A percentile compares a stretch with the other conserved stretches of the same genome.
Conservation (phyloP, 2,888 invertebrate species). For the Blastobasis adustella region DNA sequence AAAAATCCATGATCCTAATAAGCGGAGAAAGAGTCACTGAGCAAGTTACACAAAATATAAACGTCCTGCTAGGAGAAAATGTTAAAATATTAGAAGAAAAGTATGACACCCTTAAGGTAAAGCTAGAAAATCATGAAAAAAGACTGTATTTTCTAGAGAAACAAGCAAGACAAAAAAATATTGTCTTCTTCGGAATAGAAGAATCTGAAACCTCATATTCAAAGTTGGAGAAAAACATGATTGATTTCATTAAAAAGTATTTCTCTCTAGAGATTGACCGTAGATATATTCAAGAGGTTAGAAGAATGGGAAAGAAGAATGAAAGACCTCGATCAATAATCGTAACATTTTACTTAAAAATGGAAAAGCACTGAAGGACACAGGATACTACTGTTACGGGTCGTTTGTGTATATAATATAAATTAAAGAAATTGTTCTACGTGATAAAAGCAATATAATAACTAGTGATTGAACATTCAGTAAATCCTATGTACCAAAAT, state of each 20-base stretch:
- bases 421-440: too few species aligned
- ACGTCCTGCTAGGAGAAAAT: slow-evolving; percentile 12
- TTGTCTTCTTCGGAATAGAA: slow-evolving; percentile 15
- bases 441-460: too few species aligned
- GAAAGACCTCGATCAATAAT: slow-evolving; percentile 9
- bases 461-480: too few species aligned
- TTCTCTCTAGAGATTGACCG: slow-evolving; percentile 6
- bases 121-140: slow-evolving; percentile 13
- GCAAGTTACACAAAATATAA: slow-evolving; percentile 15
- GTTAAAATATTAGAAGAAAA: slow-evolving; percentile 11
- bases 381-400: slow-evolving; percentile 10
- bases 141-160: slow-evolving; percentile 13
- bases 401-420: too few species aligned
- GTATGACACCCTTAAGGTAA: slow-evolving; percentile 10
- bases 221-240: slow-evolving; percentile 8
- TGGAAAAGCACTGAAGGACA: slow-evolving; percentile 9
- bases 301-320: slow-evolving; percentile 13
- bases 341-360: slow-evolving; percentile 9
- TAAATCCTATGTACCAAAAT: too few species aligned
- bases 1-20: slow-evolving; percentile 9
- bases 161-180: slow-evolving; percentile 12
- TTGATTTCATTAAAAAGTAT: slow-evolving; percentile 9
- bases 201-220: slow-evolving; percentile 14
- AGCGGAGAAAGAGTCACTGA: slow-evolving; percentile 12
- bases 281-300: slow-evolving; percentile 8